A percentile compares a stretch with the other conserved stretches of the same genome.
Evolutionary conservation across 2,888 invertebrate species (phyloP).

Genomic region (Phymatocera aterrima): DNA sequence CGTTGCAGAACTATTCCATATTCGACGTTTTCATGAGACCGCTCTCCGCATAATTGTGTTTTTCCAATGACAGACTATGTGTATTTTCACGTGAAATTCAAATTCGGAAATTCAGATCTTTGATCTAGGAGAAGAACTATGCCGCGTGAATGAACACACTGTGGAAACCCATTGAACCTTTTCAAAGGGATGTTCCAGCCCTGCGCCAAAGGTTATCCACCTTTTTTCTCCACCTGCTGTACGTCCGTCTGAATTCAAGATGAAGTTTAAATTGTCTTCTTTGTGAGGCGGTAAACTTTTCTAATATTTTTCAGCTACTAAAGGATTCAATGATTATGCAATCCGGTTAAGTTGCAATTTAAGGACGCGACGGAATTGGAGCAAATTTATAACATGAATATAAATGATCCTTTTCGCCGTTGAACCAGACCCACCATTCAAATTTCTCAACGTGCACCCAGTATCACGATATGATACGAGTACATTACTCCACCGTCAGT

Average conservation of each 20-base stretch:
- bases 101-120: no score
- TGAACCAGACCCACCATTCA: not conserved
- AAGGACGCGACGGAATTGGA: not conserved
- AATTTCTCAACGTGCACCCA: not conserved
- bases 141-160: not conserved
- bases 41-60: no score
- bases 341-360: not conserved
- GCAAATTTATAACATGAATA: not conserved
- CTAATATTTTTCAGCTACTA: slow-evolving; percentile 21
- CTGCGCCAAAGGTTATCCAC: not conserved
- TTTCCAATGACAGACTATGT: no score
- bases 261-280: slow-evolving; percentile 31
- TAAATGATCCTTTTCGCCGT: no score
- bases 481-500: slow-evolving; percentile 36
- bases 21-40: no score
- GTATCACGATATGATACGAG: not conserved
- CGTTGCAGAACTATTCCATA: not conserved
- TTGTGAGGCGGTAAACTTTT: slow-evolving; percentile 10
- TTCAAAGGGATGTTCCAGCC: not conserved
- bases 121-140: no score
- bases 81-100: no score
- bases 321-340: slow-evolving; percentile 19
- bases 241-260: slow-evolving; percentile 26
- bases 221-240: slow-evolving; percentile 28
- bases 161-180: not conserved